Evolutionary conservation across 2,113 vertebrate genomes (phyloP).

Genomic region (Cichladusa arquata): DNA sequence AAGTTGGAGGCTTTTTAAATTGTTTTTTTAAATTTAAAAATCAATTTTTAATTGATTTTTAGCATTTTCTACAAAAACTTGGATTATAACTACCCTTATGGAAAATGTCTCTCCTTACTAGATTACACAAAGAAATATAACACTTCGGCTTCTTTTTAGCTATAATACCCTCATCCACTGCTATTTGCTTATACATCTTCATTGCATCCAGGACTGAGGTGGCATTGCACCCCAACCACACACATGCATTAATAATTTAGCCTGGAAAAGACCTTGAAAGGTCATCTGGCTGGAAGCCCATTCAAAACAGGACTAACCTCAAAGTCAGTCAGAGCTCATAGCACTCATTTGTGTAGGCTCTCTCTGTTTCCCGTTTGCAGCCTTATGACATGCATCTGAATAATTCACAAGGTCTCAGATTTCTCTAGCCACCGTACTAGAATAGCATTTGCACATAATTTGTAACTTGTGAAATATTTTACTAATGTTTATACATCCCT

Average conservation of each 20-base stretch:
- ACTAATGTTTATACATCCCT: background rate
- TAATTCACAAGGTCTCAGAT: constrained; percentile 37
- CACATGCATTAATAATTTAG: background rate
- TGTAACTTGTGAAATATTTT: background rate
- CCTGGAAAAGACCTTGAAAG: constrained; percentile 20
- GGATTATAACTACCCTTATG: background rate
- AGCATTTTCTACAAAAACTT: background rate
- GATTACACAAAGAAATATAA: background rate
- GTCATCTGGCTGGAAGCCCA: constrained; percentile 21
- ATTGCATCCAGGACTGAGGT: background rate
- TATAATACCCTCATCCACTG: background rate
- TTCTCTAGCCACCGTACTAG: background rate
- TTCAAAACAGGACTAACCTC: background rate
- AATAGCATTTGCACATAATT: background rate
- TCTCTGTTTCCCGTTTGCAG: background rate
- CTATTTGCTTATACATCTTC: background rate
- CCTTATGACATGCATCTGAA: constrained; percentile 28
- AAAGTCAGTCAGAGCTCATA: background rate
- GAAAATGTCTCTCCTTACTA: background rate
- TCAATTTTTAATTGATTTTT: background rate
- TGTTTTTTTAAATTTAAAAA: background rate
- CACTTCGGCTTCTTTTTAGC: background rate
- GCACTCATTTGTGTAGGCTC: background rate
- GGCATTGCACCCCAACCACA: background rate
- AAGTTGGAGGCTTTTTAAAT: fast-evolving